Base-by-base conservation (phyloP, 2,113 vertebrate genomes). In the Proterorhinus semilunaris region DNA sequence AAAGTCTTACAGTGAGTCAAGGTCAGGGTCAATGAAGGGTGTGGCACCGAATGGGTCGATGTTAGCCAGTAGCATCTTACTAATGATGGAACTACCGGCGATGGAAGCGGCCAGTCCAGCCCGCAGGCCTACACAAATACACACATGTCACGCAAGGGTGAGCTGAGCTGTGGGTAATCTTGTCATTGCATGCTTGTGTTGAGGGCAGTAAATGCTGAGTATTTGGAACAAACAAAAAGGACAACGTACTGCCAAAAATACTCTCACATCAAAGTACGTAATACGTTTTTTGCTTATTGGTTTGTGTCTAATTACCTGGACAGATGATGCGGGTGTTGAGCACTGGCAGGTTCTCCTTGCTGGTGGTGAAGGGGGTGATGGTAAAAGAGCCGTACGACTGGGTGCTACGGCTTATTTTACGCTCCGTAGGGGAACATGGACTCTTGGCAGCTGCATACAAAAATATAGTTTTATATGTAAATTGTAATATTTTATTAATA, bases 291-390 rank as follows among this genome's bases (percentile, higher is more conserved):
- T 57, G 54, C 0, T 27, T 10, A 17, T 15, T n/a, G 51, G 8
- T 17, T 11, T 50, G 10, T 50, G 49, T 6, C 15, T 16, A 17
- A 43, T 43, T 93, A 99, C 98, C 97, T 65, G 97, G 98, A 80
- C 96, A 98, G 83, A 99, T 99, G 87, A 99, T 99, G 78, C 97
- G 94, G 0, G 98, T 98, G 89, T 99, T 99, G 83, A 99, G 95
- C 27, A 99, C 97, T 43, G 98, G 98, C 5, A 99, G 96, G 70
- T 96, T 99, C 83, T 99, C 98, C 82, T 97, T 99, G 92, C 92
- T 94, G 74, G 95, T 91, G 79, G 95, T 93, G 86, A 95, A 90
- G 13, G 93, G 83, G 17, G 94, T 91, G 75, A 94, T 94, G 85
- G 95, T 93, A 87, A 95, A 95, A 62, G 93, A 94, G 63, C 94